Conservation (phyloP, 1,140 invertebrate genomes). For the Tyrophagus putrescentiae region DNA sequence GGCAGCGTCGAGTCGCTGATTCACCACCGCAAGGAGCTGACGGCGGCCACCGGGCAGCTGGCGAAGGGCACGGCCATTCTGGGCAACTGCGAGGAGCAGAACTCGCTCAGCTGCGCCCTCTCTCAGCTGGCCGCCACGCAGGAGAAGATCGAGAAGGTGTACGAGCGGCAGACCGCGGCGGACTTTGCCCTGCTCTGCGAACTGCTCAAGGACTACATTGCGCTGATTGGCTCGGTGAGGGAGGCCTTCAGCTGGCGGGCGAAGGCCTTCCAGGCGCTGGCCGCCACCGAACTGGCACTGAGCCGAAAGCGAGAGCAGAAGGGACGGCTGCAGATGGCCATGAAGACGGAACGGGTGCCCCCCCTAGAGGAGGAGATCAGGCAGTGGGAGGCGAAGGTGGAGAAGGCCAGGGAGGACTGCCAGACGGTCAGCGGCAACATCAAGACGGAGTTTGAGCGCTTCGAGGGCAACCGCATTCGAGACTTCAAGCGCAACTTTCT, state of each 20-base stretch:
- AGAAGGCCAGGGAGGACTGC: slow-evolving; percentile 89
- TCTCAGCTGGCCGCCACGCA: slow-evolving; percentile 84
- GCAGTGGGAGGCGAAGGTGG: slow-evolving; percentile 87
- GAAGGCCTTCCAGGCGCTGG: slow-evolving; percentile 94
- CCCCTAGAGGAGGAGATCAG: slow-evolving; percentile 69
- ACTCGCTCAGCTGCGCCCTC: slow-evolving; percentile 72
- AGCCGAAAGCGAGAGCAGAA: slow-evolving; percentile 88
- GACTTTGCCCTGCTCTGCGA: slow-evolving; percentile 87
- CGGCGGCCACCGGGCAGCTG: slow-evolving; percentile 57
- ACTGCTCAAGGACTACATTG: slow-evolving; percentile 86
- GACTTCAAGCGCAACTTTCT: slow-evolving; percentile 82
- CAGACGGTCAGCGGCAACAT: slow-evolving; percentile 90
- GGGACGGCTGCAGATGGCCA: slow-evolving; percentile 71
- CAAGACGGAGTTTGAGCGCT: slow-evolving; percentile 82
- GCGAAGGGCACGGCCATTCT: slow-evolving; percentile 78
- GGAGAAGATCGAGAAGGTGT: slow-evolving; percentile 71
- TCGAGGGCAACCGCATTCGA: slow-evolving; percentile 67
- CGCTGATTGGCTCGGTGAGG: slow-evolving; percentile 80
- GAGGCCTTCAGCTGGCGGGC: slow-evolving; percentile 96
- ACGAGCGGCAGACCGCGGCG: slow-evolving; percentile 79
- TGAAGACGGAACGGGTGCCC: slow-evolving; percentile 72
- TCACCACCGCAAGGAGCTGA: slow-evolving; percentile 67
- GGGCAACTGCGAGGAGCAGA: slow-evolving; percentile 87
- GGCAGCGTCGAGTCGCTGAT: slow-evolving; percentile 74
- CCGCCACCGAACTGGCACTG: slow-evolving; percentile 83